These are phyloP conservation scores for Nesogale talazaci DNA, from an alignment of 2,113 vertebrate species.

Conservation along the genomic window DNA sequence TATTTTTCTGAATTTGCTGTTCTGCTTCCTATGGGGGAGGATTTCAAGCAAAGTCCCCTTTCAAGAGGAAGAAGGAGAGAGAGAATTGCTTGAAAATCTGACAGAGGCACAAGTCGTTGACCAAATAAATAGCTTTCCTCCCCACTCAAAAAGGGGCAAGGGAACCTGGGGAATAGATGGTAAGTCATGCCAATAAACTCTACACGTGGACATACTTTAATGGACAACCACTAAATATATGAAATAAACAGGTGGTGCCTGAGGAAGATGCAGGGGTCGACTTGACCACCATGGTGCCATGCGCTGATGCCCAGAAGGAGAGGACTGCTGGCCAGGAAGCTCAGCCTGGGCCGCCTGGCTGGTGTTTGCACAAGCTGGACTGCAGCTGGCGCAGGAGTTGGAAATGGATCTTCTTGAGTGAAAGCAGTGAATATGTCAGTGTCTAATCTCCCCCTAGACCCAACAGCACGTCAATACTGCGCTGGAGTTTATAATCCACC, in stretches of 20 bases:
- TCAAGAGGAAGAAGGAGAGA: not conserved
- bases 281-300: not conserved
- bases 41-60: slow-evolving; percentile 1
- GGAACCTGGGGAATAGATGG: not conserved
- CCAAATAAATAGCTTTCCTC: not conserved
- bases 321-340: not conserved
- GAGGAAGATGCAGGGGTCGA: not conserved
- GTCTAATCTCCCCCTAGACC: not conserved
- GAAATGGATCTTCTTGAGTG: not conserved
- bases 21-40: not conserved
- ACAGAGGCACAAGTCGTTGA: not conserved
- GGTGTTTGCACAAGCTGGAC: not conserved
- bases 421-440: not conserved
- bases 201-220: not conserved
- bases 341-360: not conserved
- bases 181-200: not conserved
- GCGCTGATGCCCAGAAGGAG: not conserved
- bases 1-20: slow-evolving; percentile 9
- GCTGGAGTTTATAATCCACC: not conserved
- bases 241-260: not conserved
- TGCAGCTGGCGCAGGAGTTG: slow-evolving; percentile 16
- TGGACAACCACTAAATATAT: not conserved
- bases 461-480: fast-evolving
- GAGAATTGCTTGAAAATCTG: not conserved
- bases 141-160: not conserved